Evolutionary conservation across 2,797 vertebrate species (phyloP), one percentile per base, ranked within the genome.

Genomic region (Molossus molossus): DNA sequence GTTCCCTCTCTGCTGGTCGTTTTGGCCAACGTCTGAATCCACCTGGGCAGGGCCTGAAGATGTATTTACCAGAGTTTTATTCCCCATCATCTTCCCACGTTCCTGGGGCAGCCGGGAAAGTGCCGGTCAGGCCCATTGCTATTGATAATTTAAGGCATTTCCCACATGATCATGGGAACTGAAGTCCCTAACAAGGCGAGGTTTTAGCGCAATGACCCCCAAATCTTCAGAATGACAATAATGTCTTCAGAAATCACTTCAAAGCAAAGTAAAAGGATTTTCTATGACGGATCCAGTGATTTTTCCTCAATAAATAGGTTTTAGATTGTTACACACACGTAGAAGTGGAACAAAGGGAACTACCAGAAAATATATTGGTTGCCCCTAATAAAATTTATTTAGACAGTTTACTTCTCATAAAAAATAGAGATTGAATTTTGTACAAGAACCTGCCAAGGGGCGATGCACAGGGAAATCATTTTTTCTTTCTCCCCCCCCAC

Each of bases 371-470:
- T 98, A 99, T 98, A 99, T 98, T 98, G 99, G 98, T 98, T 98
- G 98, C 97, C 97, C 98, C 98, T 99, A 99, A 99, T 99, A 99
- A 99, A 99, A 99, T 99, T 99, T 99, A 99, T 99, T 99, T 98
- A 99, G 98, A 98, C 98, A 98, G 99, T 99, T 99, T 99, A 98
- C 98, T 98, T 98, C 98, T 98, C 98, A 99, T 98, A 99, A 99
- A 99, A 99, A 98, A 98, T 98, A 99, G 98, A 99, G 98, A 99
- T 99, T 99, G 98, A 99, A 99, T 99, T 99, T 99, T 98, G 98
- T 98, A 98, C 98, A 97, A 98, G 98, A 98, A 98, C 98, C 98
- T 98, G 98, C 98, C 98, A 98, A 98, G 98, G 98, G 97, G 98
- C 98, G 96, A 98, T 98, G 98, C 97, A 93, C 98, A 89, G 98